Percentiles rank a stretch among this genome's conserved stretches.
Evolutionary conservation across 2,888 invertebrate species (phyloP).

Genomic region (Cyclophora albipunctata): DNA sequence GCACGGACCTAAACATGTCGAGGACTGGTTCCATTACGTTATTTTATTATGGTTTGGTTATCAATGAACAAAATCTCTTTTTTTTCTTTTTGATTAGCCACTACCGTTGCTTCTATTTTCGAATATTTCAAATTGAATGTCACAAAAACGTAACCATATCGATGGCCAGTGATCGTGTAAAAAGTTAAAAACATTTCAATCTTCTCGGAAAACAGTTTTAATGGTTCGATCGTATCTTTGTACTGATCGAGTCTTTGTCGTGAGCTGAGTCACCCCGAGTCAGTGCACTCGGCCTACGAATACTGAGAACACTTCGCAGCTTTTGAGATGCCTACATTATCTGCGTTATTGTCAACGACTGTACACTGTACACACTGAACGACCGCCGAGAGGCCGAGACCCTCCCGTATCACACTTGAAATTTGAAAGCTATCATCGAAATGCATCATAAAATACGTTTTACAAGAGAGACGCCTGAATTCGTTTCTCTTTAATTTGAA

Average conservation of each 20-base stretch:
- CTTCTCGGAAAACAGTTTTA: constrained; percentile 15
- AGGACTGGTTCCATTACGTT: no score
- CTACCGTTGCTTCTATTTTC: no score
- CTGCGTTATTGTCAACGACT: background rate
- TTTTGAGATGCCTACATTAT: background rate
- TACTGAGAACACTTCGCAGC: background rate
- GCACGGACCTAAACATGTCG: no score
- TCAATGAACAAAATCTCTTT: no score
- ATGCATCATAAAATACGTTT: constrained; percentile 13
- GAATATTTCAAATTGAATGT: no score
- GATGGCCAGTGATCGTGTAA: background rate
- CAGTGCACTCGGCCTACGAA: constrained; percentile 21
- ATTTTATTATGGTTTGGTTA: no score
- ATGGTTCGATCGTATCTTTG: constrained; percentile 14
- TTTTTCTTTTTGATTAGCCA: no score
- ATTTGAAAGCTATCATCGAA: constrained; percentile 2
- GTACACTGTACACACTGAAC: background rate
- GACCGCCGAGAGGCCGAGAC: no score
- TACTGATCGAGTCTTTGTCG: constrained; percentile 17
- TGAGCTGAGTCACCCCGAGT: constrained; percentile 24
- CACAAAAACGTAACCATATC: no score
- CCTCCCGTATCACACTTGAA: no score
- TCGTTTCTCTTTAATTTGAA: constrained; percentile 55
- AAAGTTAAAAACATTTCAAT: constrained; percentile 14
- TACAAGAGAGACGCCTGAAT: constrained; percentile 26